Percentiles rank a stretch among this genome's conserved stretches.
Conservation (phyloP, 2,797 vertebrate species). For the Hippoglossus hippoglossus region DNA sequence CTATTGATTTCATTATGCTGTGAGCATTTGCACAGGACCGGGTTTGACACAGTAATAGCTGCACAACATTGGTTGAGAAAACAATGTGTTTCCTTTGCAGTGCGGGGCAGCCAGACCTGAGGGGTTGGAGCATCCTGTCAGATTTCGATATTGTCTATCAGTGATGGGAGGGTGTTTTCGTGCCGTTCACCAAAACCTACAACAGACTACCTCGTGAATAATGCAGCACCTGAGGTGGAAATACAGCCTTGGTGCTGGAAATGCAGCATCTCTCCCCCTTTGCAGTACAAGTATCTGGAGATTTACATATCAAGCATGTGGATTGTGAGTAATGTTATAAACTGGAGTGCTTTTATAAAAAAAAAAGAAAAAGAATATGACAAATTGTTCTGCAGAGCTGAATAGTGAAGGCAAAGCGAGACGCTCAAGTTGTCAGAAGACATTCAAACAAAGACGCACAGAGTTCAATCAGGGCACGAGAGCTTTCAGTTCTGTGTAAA, state of each 20-base stretch:
- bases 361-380: background rate
- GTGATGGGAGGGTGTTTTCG: conserved; percentile 61
- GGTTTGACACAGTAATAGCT: conserved; percentile 28
- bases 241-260: conserved; percentile 63
- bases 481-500: conserved; percentile 3
- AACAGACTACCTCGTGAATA: conserved; percentile 74
- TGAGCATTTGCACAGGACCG: conserved; percentile 16
- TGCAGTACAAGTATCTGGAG: conserved; percentile 47
- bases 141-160: conserved; percentile 69
- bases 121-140: conserved; percentile 61
- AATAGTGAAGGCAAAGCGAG: background rate
- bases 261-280: conserved; percentile 41
- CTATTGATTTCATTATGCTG: conserved; percentile 26
- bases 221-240: conserved; percentile 75
- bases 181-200: conserved; percentile 70
- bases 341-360: conserved; percentile 2
- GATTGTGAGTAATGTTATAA: conserved; percentile 45
- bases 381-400: conserved; percentile 2
- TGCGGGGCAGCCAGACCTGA: conserved; percentile 30
- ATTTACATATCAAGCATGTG: conserved; percentile 64
- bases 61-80: conserved; percentile 19
- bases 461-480: background rate
- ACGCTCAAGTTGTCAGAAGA: background rate
- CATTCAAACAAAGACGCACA: background rate
- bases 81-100: conserved; percentile 27